These are phyloP conservation scores for Sus scrofa DNA, from an alignment of 2,113 vertebrate species.

Conservation along the genomic window DNA sequence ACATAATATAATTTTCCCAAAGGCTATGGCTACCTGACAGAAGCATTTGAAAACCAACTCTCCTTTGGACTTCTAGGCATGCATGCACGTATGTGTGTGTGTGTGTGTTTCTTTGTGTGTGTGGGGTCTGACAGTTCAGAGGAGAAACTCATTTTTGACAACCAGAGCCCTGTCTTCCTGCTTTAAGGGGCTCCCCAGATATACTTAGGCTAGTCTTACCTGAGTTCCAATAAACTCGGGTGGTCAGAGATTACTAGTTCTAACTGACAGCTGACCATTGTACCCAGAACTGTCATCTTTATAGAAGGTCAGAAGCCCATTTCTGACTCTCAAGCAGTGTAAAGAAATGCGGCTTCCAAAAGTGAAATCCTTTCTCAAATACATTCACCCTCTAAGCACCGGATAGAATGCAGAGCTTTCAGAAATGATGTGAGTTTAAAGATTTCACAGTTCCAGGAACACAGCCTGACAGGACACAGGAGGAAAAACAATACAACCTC, in stretches of 20 bases:
- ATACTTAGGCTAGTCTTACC: background rate
- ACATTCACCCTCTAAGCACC: background rate
- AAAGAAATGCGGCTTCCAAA: background rate
- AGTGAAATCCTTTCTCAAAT: background rate
- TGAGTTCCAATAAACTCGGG: background rate
- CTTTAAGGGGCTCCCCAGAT: background rate
- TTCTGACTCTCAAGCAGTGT: background rate
- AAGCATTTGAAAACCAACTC: slow-evolving; percentile 23
- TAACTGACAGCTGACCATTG: background rate
- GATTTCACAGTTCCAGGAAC: background rate
- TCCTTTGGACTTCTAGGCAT: background rate
- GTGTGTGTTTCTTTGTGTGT: too few species aligned
- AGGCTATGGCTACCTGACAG: slow-evolving; percentile 25
- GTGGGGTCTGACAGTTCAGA: background rate
- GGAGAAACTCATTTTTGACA: background rate
- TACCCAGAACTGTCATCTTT: background rate
- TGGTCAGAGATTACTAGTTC: background rate
- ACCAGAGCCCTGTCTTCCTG: background rate
- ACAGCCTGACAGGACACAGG: background rate
- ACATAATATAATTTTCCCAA: slow-evolving; percentile 41
- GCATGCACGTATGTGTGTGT: background rate
- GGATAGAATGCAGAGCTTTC: background rate
- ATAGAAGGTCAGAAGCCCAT: background rate
- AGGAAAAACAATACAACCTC: background rate
- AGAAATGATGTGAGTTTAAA: background rate